Evolutionary conservation across 1,140 invertebrate species (phyloP), one percentile per base, ranked within the genome.

Genomic region (Heliconius nattereri): DNA sequence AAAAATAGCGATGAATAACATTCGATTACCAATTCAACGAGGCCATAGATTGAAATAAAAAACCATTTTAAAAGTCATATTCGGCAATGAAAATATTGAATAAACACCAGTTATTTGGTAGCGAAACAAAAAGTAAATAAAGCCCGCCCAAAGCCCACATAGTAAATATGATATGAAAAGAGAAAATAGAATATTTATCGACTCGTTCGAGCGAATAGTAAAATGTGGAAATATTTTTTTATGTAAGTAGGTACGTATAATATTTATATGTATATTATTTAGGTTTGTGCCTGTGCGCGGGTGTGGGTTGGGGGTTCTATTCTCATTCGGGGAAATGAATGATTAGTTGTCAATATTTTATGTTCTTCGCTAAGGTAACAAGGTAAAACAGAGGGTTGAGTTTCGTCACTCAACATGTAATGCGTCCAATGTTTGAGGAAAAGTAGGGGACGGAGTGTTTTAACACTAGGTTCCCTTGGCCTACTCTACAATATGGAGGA

Each of bases 171-270:
- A 75, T 57, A 57, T 75, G 49, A 60, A 66, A 75, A 75, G 26
- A 60, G 29, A 75, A 75, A 75, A 75, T 75, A 75, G 73, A 75
- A 75, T 75, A 75, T 75, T 75, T 75, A 75, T 75, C 13, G 73
- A 54, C n/a, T 45, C 40, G 37, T 26, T 45, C 45, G 72, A 57
- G 13, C 73, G 73, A 35, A 54, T 35, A 13, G n/a, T 20, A 75
- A 66, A 66, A 26, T 26, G 60, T 66, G 16, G 60, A 29, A 16
- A 66, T 66, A 66, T 23, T 11, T 29, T 5, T 26, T 26, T 11
- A 13, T 66, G 9, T 29, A 66, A 16, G 13, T 3, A 66, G 11
- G 23, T 13, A 13, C 11, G 7, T 66, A 16, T 57, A 57, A n/a
- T 57, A 9, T 57, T 26, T 66, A 26, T 66, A 7, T 66, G 60